Conservation (phyloP, 2,113 vertebrate genomes). For the Spermophilus dauricus region DNA sequence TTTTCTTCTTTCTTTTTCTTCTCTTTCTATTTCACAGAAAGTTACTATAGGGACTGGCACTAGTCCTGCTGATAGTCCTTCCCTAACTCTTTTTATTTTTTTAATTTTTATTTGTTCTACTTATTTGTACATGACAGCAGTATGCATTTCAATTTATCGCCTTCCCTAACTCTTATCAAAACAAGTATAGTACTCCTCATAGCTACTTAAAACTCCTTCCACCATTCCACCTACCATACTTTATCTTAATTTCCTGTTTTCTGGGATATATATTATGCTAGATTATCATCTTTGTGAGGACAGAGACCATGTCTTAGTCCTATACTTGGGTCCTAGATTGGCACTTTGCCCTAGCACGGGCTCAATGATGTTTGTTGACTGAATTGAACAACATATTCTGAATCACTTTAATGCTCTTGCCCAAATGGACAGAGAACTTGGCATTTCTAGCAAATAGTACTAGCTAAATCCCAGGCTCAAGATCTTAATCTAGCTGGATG, state of each 20-base stretch:
- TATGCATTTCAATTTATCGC: no score
- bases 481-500: not conserved
- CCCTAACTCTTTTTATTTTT: not conserved
- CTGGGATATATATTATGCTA: not conserved
- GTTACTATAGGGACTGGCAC: not conserved
- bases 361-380: slow-evolving; percentile 10
- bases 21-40: not conserved
- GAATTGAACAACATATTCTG: not conserved
- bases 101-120: no score
- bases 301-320: not conserved
- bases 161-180: not conserved
- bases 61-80: slow-evolving; percentile 14
- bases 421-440: not conserved
- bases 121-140: no score
- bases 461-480: not conserved
- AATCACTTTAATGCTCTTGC: not conserved
- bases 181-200: not conserved
- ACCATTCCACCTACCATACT: not conserved
- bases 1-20: not conserved
- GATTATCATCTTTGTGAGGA: not conserved
- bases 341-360: not conserved
- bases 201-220: not conserved
- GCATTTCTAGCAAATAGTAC: not conserved
- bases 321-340: not conserved
- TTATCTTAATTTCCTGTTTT: not conserved